phyloP scores from a whole-genome alignment of 2,797 vertebrate genomes.

The Silurus aristotelis region DNA sequence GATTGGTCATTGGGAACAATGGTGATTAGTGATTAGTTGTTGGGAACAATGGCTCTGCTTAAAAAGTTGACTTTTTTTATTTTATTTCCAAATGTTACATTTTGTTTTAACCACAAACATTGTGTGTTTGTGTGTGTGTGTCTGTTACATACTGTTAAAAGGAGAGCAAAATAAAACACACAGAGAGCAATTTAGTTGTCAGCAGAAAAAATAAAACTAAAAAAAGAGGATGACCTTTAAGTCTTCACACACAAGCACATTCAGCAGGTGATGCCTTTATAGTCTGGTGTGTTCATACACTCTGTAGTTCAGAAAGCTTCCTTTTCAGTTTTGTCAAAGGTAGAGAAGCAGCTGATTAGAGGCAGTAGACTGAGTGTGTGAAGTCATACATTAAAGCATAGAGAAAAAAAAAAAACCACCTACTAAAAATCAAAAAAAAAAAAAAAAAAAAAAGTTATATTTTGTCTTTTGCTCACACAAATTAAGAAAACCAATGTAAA shows the following conservation, averaged over 20 bases:
- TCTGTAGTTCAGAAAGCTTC: constrained; percentile 17
- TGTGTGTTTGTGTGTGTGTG: background rate
- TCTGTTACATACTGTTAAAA: constrained; percentile 2
- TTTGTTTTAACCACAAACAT: background rate
- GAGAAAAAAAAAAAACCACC: background rate
- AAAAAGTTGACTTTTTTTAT: background rate
- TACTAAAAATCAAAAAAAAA: background rate
- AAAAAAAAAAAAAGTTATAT: background rate
- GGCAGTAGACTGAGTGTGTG: background rate
- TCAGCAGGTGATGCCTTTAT: constrained; percentile 21
- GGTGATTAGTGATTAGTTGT: background rate
- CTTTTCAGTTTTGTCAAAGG: background rate
- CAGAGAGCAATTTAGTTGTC: background rate
- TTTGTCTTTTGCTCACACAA: constrained; percentile 5
- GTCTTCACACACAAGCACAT: background rate
- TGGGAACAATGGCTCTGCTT: background rate
- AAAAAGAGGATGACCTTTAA: constrained; percentile 33
- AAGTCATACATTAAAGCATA: background rate
- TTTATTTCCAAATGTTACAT: background rate
- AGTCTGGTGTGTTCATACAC: constrained; percentile 8
- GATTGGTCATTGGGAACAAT: background rate
- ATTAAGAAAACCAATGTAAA: constrained; percentile 36
- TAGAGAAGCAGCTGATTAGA: constrained; percentile 13
- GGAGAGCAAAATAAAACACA: constrained; percentile 1
- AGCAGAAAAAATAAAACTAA: background rate